Evolutionary conservation across 1,140 invertebrate genomes (phyloP).

Genomic region (Neotoxoptera formosana): DNA sequence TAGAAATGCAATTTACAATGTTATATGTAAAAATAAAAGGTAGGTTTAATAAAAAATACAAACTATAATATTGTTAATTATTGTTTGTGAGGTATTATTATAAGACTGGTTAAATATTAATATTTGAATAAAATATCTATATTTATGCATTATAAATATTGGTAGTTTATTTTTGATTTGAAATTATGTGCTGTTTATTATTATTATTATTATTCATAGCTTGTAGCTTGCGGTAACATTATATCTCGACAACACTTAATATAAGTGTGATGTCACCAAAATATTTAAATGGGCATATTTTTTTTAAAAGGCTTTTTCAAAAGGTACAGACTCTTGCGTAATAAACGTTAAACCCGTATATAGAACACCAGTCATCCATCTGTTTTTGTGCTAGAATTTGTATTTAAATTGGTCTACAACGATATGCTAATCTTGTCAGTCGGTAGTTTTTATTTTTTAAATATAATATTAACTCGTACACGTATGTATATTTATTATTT

Average conservation of each 20-base stretch:
- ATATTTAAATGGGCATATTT: background rate
- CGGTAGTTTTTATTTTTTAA: background rate
- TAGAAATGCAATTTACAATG: too few relatives aligned
- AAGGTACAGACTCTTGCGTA: background rate
- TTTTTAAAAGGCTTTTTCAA: background rate
- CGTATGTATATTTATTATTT: background rate
- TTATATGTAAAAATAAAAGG: too few relatives aligned
- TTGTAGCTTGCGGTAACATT: too few relatives aligned
- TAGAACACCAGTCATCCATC: background rate
- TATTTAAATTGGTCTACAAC: background rate
- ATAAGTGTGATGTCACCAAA: too few relatives aligned
- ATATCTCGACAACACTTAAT: too few relatives aligned
- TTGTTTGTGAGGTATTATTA: background rate
- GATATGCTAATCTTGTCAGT: background rate
- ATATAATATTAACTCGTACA: background rate
- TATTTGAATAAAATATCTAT: background rate
- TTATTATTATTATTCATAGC: too few relatives aligned
- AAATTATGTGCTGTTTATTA: too few relatives aligned
- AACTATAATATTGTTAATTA: background rate
- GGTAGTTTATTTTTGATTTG: background rate
- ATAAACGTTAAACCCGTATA: background rate
- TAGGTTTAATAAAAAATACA: too few relatives aligned
- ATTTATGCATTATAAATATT: background rate
- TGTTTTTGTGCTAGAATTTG: background rate
- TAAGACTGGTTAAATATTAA: background rate